These are phyloP conservation scores for Darevskia nairensis DNA, from an alignment of 2,797 vertebrate species.

Conservation along the genomic window DNA sequence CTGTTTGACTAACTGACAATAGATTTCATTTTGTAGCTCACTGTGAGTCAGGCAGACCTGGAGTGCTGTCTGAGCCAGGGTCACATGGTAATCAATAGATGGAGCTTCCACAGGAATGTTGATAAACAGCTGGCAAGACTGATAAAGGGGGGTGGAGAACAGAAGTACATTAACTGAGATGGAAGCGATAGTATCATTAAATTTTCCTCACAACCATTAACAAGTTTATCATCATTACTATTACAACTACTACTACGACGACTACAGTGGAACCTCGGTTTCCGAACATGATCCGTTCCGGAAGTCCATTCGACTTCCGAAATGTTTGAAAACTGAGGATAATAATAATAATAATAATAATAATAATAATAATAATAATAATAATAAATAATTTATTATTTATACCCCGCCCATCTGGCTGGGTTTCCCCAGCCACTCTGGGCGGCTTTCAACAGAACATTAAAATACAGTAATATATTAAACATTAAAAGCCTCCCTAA, in stretches of 20 bases:
- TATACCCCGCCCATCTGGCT: too few relatives aligned
- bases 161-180: slow-evolving; percentile 10
- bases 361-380: too few relatives aligned
- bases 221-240: neutral
- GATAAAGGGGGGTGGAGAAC: slow-evolving; percentile 22
- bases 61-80: slow-evolving; percentile 92
- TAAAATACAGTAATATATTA: too few relatives aligned
- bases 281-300: too few relatives aligned
- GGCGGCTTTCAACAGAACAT: too few relatives aligned
- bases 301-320: too few relatives aligned
- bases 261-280: too few relatives aligned
- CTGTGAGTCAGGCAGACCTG: slow-evolving; percentile 94
- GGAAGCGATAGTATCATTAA: neutral
- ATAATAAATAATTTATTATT: too few relatives aligned
- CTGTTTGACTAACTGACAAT: slow-evolving; percentile 95
- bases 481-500: too few relatives aligned
- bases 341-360: too few relatives aligned
- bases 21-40: slow-evolving; percentile 96
- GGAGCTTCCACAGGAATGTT: slow-evolving; percentile 93
- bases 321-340: too few relatives aligned
- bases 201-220: neutral
- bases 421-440: too few relatives aligned
- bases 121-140: slow-evolving; percentile 98
- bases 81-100: slow-evolving; percentile 94
- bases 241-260: neutral